These are phyloP conservation scores for Cryptotis parvus DNA, from an alignment of 2,113 vertebrate species.

Conservation along the genomic window DNA sequence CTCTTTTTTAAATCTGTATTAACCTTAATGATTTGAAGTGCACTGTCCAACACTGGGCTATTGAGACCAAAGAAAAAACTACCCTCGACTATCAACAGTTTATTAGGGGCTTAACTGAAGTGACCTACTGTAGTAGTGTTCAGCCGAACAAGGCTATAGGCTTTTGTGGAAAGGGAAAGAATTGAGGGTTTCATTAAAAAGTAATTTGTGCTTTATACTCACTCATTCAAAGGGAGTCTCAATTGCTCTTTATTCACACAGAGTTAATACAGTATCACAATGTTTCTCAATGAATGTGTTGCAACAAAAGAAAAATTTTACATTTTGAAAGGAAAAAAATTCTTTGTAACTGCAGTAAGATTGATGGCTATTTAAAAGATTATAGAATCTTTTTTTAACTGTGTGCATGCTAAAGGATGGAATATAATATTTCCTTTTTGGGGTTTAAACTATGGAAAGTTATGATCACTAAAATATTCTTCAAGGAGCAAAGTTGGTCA, in stretches of 20 bases:
- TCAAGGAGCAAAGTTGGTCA: slow-evolving; percentile 61
- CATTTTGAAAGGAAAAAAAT: slow-evolving; percentile 84
- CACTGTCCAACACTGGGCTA: slow-evolving; percentile 82
- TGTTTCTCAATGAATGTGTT: slow-evolving; percentile 87
- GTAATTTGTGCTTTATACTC: slow-evolving; percentile 89
- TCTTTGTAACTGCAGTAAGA: slow-evolving; percentile 79
- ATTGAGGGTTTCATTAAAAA: slow-evolving; percentile 89
- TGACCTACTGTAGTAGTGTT: slow-evolving; percentile 85
- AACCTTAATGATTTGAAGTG: slow-evolving; percentile 83
- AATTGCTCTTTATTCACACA: slow-evolving; percentile 87
- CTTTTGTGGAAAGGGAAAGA: slow-evolving; percentile 84
- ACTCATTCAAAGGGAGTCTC: slow-evolving; percentile 85
- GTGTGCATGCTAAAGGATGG: slow-evolving; percentile 69
- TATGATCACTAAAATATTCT: slow-evolving; percentile 34
- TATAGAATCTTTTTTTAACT: slow-evolving; percentile 74
- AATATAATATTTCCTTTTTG: slow-evolving; percentile 73
- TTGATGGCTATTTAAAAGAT: slow-evolving; percentile 85
- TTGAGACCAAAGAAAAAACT: slow-evolving; percentile 80
- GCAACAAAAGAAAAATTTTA: slow-evolving; percentile 87
- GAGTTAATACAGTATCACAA: slow-evolving; percentile 88
- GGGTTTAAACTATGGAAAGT: slow-evolving; percentile 64
- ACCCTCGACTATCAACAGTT: slow-evolving; percentile 83
- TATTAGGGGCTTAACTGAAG: slow-evolving; percentile 86
- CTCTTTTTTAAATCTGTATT: slow-evolving; percentile 80
- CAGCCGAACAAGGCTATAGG: slow-evolving; percentile 80